Evolutionary conservation across 2,888 invertebrate species (phyloP).

Genomic region (Caenorhabditis zanzibari): DNA sequence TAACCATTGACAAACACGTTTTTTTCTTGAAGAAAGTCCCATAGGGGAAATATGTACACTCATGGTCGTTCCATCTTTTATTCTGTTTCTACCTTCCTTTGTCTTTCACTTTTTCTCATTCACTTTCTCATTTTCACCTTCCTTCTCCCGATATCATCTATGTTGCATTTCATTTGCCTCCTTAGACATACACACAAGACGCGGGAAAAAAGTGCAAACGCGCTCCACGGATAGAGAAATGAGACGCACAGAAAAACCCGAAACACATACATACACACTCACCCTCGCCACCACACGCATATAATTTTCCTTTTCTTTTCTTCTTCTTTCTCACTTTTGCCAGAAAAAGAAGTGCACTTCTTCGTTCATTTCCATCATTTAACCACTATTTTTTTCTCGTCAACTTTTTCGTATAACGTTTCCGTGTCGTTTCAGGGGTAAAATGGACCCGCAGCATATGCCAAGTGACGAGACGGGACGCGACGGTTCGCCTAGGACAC

Average conservation of each 20-base stretch:
- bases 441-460: conserved; percentile 27
- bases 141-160: neutral
- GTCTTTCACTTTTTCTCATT: too few relatives aligned
- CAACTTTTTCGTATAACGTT: neutral
- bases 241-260: conserved; percentile 8
- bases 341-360: neutral
- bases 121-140: neutral
- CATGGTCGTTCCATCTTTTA: neutral
- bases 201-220: conserved; percentile 8
- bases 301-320: neutral
- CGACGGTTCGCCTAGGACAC: neutral
- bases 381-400: neutral
- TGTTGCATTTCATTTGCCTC: neutral
- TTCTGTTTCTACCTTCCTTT: neutral
- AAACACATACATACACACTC: neutral
- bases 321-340: neutral
- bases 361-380: neutral
- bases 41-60: neutral
- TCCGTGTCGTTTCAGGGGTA: neutral
- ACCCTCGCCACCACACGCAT: neutral
- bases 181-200: neutral
- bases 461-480: neutral
- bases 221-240: conserved; percentile 9
- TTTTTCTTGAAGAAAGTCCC: too few relatives aligned
- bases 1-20: too few relatives aligned